Evolutionary conservation across 1,140 invertebrate genomes (phyloP).

Genomic region (Oncopeltus fasciatus): DNA sequence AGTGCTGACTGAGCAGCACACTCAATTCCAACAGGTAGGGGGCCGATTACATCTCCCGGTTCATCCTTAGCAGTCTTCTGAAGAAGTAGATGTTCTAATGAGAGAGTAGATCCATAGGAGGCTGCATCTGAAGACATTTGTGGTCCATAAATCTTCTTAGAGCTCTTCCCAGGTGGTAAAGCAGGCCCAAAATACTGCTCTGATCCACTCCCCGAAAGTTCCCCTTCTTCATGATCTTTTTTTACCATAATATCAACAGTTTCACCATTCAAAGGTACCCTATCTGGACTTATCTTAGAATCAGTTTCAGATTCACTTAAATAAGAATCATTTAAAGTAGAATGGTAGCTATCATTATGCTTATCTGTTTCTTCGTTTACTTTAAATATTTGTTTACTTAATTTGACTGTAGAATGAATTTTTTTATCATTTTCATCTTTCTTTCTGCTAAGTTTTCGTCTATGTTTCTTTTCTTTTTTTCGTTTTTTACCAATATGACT

Average conservation of each 20-base stretch:
- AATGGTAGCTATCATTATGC: no score
- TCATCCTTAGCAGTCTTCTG: constrained; percentile 11
- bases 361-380: no score
- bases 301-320: no score
- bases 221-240: constrained; percentile 5
- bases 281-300: neutral
- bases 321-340: no score
- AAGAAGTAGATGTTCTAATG: constrained; percentile 23
- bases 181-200: constrained; percentile 10
- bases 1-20: constrained; percentile 41
- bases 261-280: neutral
- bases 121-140: constrained; percentile 3
- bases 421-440: neutral
- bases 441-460: constrained; percentile 10
- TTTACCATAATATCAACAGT: neutral
- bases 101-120: constrained; percentile 28
- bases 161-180: neutral
- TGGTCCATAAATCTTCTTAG: constrained; percentile 9
- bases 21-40: constrained; percentile 41
- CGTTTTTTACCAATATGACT: constrained; percentile 1
- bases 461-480: constrained; percentile 12
- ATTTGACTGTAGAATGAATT: no score
- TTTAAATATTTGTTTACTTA: no score
- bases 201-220: neutral
- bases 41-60: constrained; percentile 46